A percentile compares a stretch with the other conserved stretches of the same genome.
Evolutionary conservation across 2,113 vertebrate genomes (phyloP).

Genomic region (Xiphophorus maculatus): DNA sequence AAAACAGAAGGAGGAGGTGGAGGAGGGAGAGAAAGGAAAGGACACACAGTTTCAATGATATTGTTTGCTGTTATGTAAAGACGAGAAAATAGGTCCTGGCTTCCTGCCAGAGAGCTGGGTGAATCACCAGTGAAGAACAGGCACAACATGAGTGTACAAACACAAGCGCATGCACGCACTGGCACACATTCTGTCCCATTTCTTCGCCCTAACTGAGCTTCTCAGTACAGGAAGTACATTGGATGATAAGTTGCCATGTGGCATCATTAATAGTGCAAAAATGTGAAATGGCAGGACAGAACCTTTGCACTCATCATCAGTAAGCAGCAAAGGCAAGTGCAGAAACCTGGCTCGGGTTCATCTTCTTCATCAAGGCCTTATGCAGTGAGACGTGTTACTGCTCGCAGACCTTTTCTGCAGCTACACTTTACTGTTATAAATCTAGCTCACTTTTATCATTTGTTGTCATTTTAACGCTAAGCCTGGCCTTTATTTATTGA

Average conservation of each 20-base stretch:
- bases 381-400: not conserved
- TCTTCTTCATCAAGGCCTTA: slow-evolving; percentile 10
- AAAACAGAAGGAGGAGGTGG: slow-evolving; percentile 44
- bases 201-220: slow-evolving; percentile 72
- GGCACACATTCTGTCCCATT: slow-evolving; percentile 68
- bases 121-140: slow-evolving; percentile 76
- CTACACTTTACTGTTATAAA: slow-evolving; percentile 28
- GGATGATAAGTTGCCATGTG: slow-evolving; percentile 61
- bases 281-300: slow-evolving; percentile 52
- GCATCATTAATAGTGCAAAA: slow-evolving; percentile 49
- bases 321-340: slow-evolving; percentile 12
- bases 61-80: slow-evolving; percentile 78
- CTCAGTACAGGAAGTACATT: slow-evolving; percentile 74
- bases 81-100: slow-evolving; percentile 80
- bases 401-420: slow-evolving; percentile 18
- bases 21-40: slow-evolving; percentile 55
- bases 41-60: slow-evolving; percentile 59
- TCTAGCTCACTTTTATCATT: slow-evolving; percentile 3
- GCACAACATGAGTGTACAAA: slow-evolving; percentile 59
- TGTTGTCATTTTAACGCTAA: not conserved
- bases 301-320: slow-evolving; percentile 38
- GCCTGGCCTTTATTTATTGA: not conserved
- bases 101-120: slow-evolving; percentile 72
- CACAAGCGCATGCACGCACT: slow-evolving; percentile 50
- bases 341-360: slow-evolving; percentile 2